Base-by-base conservation (phyloP, 2,113 vertebrate species). In the Seriola dumerili region DNA sequence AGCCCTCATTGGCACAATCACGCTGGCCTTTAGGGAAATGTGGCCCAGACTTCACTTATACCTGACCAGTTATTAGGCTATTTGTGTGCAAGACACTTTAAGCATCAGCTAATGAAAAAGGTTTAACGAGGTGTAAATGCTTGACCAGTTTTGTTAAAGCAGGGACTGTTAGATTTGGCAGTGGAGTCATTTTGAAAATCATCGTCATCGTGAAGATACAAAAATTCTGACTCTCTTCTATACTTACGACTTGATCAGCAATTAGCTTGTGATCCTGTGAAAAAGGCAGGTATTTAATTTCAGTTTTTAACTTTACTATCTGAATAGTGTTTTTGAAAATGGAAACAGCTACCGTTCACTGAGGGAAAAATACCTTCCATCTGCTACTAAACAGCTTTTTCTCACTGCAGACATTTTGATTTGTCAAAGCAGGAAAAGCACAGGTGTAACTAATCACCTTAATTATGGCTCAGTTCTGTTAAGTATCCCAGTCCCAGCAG, bases 1-100 rank as follows among this genome's bases (percentile, higher is more conserved):
- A 38, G n/a, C 7, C 17, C 8, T 85, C 23, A 59, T 5, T 67
- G 25, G 23, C 59, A 72, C 73, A 66, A 16, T 81, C 23, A 19
- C 38, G 23, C 5, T 68, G 32, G 25, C 21, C 59, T 7, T 8
- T 13, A 25, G 48, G 17, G 59, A 78, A 76, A 74, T 62, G 46
- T 63, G 77, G 25, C 32, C 38, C 21, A 23, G 64, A 6, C 62
- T 6, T 21, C 58, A 38, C 17, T 55, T 65, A 50, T 61, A 64
- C 42, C 29, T 1, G 34, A 25, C 7, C 46, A 32, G 77, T 69
- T 34, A 17, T 46, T 17, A 58, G 54, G 34, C 9, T 34, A 1
- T 63, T 21, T 64, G 57, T 57, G 34, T 64, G 38, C 8, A 25
- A 42, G 19, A 55, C 36, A 11, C 13, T 62, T 81, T 48, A 29